These are phyloP conservation scores for Folsomia manolachei DNA, from an alignment of 2,888 invertebrate species.

Conservation along the genomic window DNA sequence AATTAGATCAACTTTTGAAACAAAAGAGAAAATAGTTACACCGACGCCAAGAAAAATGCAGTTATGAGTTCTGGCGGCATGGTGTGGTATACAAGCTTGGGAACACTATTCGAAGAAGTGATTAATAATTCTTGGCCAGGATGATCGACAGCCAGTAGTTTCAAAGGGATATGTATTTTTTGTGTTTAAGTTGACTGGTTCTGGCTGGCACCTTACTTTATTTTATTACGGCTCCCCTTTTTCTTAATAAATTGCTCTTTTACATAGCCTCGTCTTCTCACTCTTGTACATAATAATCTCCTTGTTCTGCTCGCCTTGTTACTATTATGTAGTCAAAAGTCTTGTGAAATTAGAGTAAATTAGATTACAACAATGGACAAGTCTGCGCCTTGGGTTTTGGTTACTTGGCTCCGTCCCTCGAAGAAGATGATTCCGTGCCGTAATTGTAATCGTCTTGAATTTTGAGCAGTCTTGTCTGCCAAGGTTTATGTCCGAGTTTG, in stretches of 20 bases:
- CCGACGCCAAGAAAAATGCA: not conserved
- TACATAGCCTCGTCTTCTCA: not conserved
- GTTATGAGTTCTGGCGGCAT: not conserved
- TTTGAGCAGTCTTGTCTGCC: too few species aligned
- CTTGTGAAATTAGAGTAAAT: not conserved
- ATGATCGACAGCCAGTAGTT: slow-evolving; percentile 1
- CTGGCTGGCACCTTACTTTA: not conserved
- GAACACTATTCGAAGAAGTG: not conserved
- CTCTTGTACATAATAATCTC: too few species aligned
- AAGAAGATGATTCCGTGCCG: too few species aligned
- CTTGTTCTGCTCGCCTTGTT: not conserved
- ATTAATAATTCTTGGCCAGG: slow-evolving; percentile 1
- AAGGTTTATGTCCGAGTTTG: too few species aligned
- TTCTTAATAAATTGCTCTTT: not conserved
- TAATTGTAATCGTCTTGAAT: too few species aligned
- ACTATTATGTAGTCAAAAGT: not conserved
- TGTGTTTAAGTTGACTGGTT: too few species aligned
- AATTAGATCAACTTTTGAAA: not conserved
- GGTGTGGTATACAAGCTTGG: not conserved
- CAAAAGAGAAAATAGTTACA: not conserved
- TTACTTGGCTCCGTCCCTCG: too few species aligned
- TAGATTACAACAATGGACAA: not conserved
- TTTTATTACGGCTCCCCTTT: not conserved
- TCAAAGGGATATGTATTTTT: too few species aligned
- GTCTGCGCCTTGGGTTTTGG: not conserved